Evolutionary conservation across 1,140 invertebrate species (phyloP).

Genomic region (Bombus ignitus): DNA sequence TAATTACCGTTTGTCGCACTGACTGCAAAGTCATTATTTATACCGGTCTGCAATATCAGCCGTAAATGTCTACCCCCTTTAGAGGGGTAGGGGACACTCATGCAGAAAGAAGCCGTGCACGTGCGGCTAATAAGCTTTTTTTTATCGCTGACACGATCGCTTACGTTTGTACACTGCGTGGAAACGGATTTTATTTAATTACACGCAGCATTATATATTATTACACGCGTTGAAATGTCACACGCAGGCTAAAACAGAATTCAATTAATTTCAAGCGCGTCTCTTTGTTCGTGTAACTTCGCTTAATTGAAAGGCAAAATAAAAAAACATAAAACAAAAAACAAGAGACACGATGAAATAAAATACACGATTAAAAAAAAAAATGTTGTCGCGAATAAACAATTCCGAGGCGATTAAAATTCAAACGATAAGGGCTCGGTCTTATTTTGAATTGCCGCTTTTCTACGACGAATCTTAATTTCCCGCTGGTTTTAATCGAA

Average conservation of each 20-base stretch:
- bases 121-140: conserved; percentile 65
- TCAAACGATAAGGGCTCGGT: conserved; percentile 61
- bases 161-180: conserved; percentile 43
- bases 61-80: conserved; percentile 44
- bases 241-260: not conserved
- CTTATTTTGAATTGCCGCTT: conserved; percentile 73
- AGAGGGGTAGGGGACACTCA: conserved; percentile 16
- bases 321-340: not conserved
- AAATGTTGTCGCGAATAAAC: not conserved
- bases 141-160: conserved; percentile 57
- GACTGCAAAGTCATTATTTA: conserved; percentile 59
- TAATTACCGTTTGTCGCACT: conserved; percentile 57
- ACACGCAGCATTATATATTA: conserved; percentile 46
- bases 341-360: no score
- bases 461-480: conserved; percentile 75
- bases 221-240: conserved; percentile 17
- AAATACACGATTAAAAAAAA: not conserved
- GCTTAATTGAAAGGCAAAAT: conserved; percentile 17
- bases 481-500: conserved; percentile 75
- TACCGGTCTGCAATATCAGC: conserved; percentile 52
- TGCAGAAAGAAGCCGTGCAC: conserved; percentile 56
- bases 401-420: conserved; percentile 73
- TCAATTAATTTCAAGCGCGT: conserved; percentile 24
- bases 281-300: not conserved
- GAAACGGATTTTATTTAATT: conserved; percentile 53